phyloP scores from a whole-genome alignment of 53 echinoderm and acorn worm species.

The Echinometra lucunter region DNA sequence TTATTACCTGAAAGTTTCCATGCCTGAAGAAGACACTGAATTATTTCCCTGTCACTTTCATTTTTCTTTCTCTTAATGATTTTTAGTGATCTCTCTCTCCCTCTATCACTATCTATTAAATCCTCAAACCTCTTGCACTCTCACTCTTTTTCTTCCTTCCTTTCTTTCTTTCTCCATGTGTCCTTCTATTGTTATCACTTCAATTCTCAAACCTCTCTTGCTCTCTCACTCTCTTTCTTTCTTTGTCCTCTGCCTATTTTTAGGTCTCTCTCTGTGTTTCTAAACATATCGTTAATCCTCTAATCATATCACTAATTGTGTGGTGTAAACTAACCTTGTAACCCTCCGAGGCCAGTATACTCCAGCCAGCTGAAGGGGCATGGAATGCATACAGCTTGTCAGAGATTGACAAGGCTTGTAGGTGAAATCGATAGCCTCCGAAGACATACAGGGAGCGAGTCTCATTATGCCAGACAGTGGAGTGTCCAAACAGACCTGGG shows the following conservation, averaged over 20 bases:
- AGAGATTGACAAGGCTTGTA: constrained; percentile 76
- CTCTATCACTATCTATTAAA: not conserved
- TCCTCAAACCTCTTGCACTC: too few relatives aligned
- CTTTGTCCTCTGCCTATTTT: not conserved
- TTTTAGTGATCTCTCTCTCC: not conserved
- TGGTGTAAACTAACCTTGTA: constrained; percentile 34
- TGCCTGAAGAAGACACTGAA: too few relatives aligned
- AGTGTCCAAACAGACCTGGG: constrained; percentile 91
- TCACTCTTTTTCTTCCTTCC: not conserved
- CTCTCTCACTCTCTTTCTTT: not conserved
- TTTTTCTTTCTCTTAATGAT: not conserved
- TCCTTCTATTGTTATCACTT: too few relatives aligned
- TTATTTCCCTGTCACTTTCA: not conserved
- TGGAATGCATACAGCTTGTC: constrained; percentile 84
- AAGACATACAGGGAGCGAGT: constrained; percentile 86
- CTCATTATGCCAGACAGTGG: constrained; percentile 85
- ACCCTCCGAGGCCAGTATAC: constrained; percentile 76
- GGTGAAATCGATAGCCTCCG: constrained; percentile 90
- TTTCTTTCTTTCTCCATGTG: not conserved
- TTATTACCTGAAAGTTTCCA: too few relatives aligned
- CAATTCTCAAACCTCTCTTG: not conserved
- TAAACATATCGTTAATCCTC: not conserved
- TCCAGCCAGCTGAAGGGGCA: constrained; percentile 72
- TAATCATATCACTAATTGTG: too few relatives aligned
- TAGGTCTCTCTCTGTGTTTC: not conserved